Evolutionary conservation across 2,113 vertebrate species (phyloP).

Genomic region (Hiodon tergisus): DNA sequence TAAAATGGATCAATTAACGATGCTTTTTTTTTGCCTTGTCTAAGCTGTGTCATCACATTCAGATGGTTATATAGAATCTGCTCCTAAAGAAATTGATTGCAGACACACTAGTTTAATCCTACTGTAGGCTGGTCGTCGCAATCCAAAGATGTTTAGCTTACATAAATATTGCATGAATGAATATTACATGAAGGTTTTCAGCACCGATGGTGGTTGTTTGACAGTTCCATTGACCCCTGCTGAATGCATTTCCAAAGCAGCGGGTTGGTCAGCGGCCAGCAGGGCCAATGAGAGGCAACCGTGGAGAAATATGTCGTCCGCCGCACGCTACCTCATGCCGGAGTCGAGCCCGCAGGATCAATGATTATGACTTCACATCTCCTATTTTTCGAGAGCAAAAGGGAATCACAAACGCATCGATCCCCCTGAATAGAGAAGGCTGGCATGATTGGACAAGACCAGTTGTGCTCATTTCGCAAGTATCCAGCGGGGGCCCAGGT

Average conservation of each 20-base stretch:
- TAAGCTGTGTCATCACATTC: background rate
- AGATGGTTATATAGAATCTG: background rate
- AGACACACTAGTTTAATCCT: background rate
- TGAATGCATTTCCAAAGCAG: too few relatives aligned
- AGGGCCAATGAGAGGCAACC: too few relatives aligned
- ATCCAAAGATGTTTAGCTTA: background rate
- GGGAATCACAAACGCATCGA: constrained; percentile 7
- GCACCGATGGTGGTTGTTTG: too few relatives aligned
- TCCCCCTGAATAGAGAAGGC: background rate
- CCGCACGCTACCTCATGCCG: background rate
- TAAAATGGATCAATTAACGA: too few relatives aligned
- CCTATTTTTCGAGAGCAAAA: background rate
- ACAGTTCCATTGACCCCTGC: too few relatives aligned
- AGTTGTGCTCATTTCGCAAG: background rate
- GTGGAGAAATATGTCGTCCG: background rate
- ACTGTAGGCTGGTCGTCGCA: background rate
- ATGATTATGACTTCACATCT: constrained; percentile 5
- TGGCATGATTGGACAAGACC: background rate
- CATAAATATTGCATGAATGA: too few relatives aligned
- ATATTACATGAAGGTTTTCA: background rate
- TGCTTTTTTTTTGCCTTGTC: too few relatives aligned
- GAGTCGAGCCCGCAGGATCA: background rate
- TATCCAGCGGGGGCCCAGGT: constrained; percentile 12
- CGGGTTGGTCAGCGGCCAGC: too few relatives aligned
- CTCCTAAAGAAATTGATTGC: background rate